phyloP scores from a whole-genome alignment of 2,888 invertebrate genomes.

The Drosophila buzzatii region DNA sequence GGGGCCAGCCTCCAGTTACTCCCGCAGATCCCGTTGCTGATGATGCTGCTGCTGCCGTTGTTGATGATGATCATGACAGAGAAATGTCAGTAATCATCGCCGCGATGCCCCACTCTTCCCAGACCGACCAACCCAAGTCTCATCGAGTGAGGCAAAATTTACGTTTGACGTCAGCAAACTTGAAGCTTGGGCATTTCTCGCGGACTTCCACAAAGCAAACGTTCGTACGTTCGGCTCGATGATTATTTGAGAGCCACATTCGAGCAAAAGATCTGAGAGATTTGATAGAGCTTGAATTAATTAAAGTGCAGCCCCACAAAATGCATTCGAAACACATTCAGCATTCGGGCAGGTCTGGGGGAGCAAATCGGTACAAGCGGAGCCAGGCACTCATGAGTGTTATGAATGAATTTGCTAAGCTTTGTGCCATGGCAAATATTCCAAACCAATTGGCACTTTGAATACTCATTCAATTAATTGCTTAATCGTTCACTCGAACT shows the following conservation, averaged over 20 bases:
- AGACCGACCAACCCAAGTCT: background rate
- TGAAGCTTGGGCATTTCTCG: slow-evolving; percentile 52
- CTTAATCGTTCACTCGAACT: slow-evolving; percentile 19
- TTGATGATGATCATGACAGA: slow-evolving; percentile 61
- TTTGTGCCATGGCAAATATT: slow-evolving; percentile 19
- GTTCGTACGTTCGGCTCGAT: slow-evolving; percentile 12
- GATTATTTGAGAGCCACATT: slow-evolving; percentile 44
- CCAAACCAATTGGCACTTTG: slow-evolving; percentile 16
- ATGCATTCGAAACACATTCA: slow-evolving; percentile 23
- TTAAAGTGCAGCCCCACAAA: slow-evolving; percentile 50
- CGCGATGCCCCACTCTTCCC: background rate
- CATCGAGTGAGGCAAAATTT: slow-evolving; percentile 17
- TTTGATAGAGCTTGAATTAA: slow-evolving; percentile 48
- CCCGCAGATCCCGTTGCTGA: slow-evolving; percentile 12
- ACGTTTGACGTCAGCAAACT: slow-evolving; percentile 66
- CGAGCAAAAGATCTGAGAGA: slow-evolving; percentile 48
- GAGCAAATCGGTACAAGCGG: background rate
- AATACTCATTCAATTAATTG: slow-evolving; percentile 30
- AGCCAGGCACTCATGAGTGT: slow-evolving; percentile 20
- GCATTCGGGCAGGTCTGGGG: background rate
- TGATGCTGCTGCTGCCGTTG: slow-evolving; percentile 13
- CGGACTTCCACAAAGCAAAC: slow-evolving; percentile 29
- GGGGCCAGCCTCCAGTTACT: slow-evolving; percentile 5
- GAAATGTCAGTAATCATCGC: slow-evolving; percentile 54
- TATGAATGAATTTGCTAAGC: slow-evolving; percentile 48